Evolutionary conservation across 2,113 vertebrate genomes (phyloP).

Genomic region (Emydocephalus ijimae): DNA sequence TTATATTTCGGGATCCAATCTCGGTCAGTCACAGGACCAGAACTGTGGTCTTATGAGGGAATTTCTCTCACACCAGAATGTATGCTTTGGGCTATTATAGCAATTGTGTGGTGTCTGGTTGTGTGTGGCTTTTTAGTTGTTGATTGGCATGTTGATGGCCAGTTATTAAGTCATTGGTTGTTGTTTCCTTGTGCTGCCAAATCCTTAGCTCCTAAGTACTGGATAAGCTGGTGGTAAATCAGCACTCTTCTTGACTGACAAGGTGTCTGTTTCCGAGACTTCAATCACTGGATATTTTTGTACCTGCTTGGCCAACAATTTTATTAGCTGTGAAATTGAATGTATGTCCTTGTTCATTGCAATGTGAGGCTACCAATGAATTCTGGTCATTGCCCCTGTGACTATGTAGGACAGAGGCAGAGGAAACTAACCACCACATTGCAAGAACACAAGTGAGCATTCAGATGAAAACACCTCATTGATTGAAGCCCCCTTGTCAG

Average conservation of each 20-base stretch:
- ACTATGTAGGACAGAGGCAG: background rate
- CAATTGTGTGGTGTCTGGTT: background rate
- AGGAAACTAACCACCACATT: background rate
- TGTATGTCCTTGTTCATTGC: background rate
- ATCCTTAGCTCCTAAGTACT: background rate
- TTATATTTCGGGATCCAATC: background rate
- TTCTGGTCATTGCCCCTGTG: background rate
- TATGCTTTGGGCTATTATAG: background rate
- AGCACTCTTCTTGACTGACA: background rate
- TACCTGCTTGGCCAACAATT: background rate
- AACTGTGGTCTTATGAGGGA: background rate
- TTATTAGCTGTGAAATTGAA: background rate
- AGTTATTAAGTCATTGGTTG: background rate
- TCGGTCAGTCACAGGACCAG: background rate
- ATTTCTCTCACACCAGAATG: background rate
- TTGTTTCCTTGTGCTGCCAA: background rate
- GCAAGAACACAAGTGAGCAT: background rate
- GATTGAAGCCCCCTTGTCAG: background rate
- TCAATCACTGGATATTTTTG: background rate
- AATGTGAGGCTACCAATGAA: background rate
- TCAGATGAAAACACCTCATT: background rate
- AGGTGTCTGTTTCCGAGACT: background rate
- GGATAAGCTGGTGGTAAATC: background rate
- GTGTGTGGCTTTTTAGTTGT: background rate
- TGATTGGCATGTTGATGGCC: background rate